Percentiles rank a stretch among this genome's conserved stretches.
Evolutionary conservation across 2,888 invertebrate species (phyloP).

Genomic region (Acanthopleura granulata): DNA sequence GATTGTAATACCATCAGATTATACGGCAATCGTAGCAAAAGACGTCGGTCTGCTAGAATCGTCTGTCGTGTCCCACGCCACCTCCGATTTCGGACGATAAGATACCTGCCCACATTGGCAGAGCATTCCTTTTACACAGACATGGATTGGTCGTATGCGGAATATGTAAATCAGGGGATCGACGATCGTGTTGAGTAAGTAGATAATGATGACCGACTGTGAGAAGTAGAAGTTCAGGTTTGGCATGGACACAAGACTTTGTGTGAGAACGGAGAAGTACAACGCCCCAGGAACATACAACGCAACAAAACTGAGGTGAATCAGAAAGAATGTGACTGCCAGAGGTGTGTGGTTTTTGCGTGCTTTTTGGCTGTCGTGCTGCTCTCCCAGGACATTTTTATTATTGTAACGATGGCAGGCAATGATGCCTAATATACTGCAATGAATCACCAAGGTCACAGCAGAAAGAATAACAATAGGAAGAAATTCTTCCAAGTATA

Average conservation of each 20-base stretch:
- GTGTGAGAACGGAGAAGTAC: background rate
- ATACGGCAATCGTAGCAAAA: too few species aligned
- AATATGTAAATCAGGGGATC: slow-evolving; percentile 10
- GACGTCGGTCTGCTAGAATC: too few species aligned
- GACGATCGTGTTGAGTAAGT: background rate
- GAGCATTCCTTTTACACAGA: too few species aligned
- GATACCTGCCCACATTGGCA: too few species aligned
- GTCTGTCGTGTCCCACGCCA: too few species aligned
- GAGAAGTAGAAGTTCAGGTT: background rate
- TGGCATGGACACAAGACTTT: background rate
- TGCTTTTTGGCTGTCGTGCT: background rate
- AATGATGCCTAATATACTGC: background rate
- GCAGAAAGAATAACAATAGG: background rate
- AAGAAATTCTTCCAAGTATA: background rate
- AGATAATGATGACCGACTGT: background rate
- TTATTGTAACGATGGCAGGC: background rate
- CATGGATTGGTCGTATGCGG: background rate
- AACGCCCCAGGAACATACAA: slow-evolving; percentile 4
- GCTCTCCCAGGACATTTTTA: background rate
- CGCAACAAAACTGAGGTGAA: background rate
- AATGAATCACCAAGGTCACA: background rate
- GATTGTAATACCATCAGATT: too few species aligned
- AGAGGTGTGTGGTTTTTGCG: background rate
- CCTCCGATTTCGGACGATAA: too few species aligned
- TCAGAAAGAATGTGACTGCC: background rate